phyloP scores from a whole-genome alignment of 2,113 vertebrate species.

The Austrofundulus limnaeus region DNA sequence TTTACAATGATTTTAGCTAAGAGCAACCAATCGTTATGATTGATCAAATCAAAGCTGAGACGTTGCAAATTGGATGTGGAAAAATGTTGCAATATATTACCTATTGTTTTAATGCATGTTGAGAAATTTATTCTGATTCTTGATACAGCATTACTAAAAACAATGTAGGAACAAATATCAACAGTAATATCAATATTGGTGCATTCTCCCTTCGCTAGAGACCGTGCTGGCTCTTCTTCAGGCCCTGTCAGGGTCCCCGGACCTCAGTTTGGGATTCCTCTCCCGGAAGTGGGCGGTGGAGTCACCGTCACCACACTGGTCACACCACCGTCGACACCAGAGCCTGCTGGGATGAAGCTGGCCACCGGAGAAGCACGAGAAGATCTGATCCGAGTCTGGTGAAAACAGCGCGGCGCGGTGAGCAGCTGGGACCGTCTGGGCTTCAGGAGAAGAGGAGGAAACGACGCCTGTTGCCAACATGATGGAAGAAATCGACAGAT shows the following conservation, averaged over 20 bases:
- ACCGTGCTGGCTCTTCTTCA: not conserved
- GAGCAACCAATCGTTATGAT: no score
- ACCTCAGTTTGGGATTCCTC: constrained; percentile 37
- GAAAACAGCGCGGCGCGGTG: constrained; percentile 16
- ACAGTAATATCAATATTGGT: no score
- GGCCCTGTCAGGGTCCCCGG: constrained; percentile 26
- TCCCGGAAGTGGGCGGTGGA: constrained; percentile 79
- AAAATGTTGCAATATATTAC: no score
- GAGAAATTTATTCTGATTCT: no score
- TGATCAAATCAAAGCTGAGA: no score
- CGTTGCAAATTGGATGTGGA: no score
- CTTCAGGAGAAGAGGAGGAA: constrained; percentile 18
- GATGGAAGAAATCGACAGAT: constrained; percentile 98
- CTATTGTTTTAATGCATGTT: no score
- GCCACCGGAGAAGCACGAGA: constrained; percentile 42
- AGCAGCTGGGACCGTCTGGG: not conserved
- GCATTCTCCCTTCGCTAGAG: not conserved
- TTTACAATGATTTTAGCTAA: no score
- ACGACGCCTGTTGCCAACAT: constrained; percentile 79
- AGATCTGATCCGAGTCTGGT: constrained; percentile 28
- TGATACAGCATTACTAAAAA: no score
- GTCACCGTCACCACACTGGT: constrained; percentile 68
- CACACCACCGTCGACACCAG: constrained; percentile 65
- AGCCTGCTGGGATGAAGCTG: constrained; percentile 78
- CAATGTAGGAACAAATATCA: no score